Conservation (phyloP, 2,113 vertebrate genomes). For the Centrocercus urophasianus region DNA sequence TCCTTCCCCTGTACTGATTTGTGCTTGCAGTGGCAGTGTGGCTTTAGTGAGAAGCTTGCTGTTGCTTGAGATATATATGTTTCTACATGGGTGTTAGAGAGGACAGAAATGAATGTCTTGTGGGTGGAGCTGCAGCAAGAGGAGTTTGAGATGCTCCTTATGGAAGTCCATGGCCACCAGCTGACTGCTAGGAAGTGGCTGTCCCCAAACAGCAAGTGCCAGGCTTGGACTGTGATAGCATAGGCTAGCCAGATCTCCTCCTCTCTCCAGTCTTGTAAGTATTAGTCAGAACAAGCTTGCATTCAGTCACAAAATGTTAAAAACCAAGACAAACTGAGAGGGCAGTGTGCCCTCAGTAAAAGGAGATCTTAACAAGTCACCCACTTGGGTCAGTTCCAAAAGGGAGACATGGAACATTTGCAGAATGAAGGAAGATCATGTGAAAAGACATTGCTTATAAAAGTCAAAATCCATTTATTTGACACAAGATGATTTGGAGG, state of each 20-base stretch:
- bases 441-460: neutral
- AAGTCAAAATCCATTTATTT: neutral
- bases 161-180: neutral
- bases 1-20: neutral
- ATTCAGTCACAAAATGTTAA: neutral
- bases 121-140: neutral
- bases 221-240: neutral
- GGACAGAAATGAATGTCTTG: neutral
- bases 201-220: neutral
- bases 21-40: neutral
- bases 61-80: neutral
- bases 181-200: neutral
- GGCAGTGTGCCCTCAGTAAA: neutral
- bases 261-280: neutral
- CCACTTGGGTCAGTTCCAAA: neutral
- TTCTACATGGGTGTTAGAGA: neutral
- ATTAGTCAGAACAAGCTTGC: neutral
- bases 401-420: neutral
- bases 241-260: accelerated
- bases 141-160: neutral
- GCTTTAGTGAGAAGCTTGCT: neutral
- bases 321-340: neutral
- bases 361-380: neutral
- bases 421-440: neutral
- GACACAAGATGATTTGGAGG: accelerated